phyloP scores from a whole-genome alignment of 2,797 vertebrate genomes.

The Leuciscus waleckii region DNA sequence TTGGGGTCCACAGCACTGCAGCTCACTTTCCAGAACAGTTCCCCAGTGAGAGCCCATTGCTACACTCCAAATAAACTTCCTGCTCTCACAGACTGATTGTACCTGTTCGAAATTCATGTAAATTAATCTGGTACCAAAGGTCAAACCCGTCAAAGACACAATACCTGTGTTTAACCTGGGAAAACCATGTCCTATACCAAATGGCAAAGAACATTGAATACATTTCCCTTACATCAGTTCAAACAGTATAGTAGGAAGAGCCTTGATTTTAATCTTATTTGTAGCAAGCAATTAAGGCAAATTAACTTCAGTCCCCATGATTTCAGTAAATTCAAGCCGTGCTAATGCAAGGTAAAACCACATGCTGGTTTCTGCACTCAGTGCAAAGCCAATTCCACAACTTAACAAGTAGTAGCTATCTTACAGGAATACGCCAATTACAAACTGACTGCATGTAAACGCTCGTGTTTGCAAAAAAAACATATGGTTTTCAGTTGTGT shows the following conservation, averaged over 20 bases:
- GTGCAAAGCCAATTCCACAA: not conserved
- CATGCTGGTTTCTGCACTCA: conserved; percentile 30
- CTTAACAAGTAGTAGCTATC: not conserved
- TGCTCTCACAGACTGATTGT: conserved; percentile 1
- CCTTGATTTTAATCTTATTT: conserved; percentile 29
- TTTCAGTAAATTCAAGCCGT: conserved; percentile 44
- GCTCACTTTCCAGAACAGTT: conserved; percentile 42
- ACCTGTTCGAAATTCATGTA: conserved; percentile 34
- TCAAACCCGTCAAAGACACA: conserved; percentile 15
- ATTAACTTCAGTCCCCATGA: conserved; percentile 41
- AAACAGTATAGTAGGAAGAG: not conserved
- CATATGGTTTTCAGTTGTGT: not conserved
- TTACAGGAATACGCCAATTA: not conserved
- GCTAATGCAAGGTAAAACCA: conserved; percentile 44
- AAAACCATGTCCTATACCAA: not conserved
- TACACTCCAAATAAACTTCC: conserved; percentile 18
- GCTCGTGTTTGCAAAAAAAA: too few relatives aligned
- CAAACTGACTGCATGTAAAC: not conserved
- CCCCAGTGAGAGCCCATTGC: conserved; percentile 35
- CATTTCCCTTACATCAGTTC: not conserved
- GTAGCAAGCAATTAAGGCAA: conserved; percentile 20
- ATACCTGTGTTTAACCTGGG: not conserved
- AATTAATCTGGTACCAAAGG: conserved; percentile 40
- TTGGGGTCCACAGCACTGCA: conserved; percentile 38
- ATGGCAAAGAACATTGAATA: not conserved